phyloP scores from a whole-genome alignment of 2,888 invertebrate genomes.

The Galerucella nymphaeae region DNA sequence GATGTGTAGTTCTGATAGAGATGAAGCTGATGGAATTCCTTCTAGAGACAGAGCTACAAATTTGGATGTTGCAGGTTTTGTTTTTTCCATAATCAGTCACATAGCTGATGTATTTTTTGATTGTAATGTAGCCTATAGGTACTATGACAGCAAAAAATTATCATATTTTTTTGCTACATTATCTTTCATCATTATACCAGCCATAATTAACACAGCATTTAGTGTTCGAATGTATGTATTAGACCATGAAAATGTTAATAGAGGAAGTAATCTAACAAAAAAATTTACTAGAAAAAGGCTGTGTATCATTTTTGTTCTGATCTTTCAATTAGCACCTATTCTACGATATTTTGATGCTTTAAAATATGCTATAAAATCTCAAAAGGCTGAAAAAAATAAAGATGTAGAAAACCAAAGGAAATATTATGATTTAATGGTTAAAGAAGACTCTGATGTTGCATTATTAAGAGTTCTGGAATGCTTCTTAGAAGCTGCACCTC shows the following conservation, averaged over 20 bases:
- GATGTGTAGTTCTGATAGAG: slow-evolving; percentile 63
- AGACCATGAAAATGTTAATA: slow-evolving; percentile 70
- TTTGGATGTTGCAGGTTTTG: slow-evolving; percentile 74
- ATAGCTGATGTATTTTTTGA: slow-evolving; percentile 77
- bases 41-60: slow-evolving; percentile 70
- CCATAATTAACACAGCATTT: slow-evolving; percentile 79
- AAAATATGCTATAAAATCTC: slow-evolving; percentile 74
- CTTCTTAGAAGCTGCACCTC: slow-evolving; percentile 84
- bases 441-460: slow-evolving; percentile 84
- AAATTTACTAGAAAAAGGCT: slow-evolving; percentile 70
- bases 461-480: slow-evolving; percentile 82
- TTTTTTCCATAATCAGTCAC: slow-evolving; percentile 76
- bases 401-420: slow-evolving; percentile 71
- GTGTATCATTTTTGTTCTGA: slow-evolving; percentile 71
- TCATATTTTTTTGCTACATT: slow-evolving; percentile 77
- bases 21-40: slow-evolving; percentile 72
- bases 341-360: slow-evolving; percentile 74
- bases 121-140: slow-evolving; percentile 76
- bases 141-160: slow-evolving; percentile 67
- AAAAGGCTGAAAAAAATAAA: slow-evolving; percentile 70
- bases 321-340: slow-evolving; percentile 80
- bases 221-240: slow-evolving; percentile 76
- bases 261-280: slow-evolving; percentile 68
- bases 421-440: slow-evolving; percentile 79
- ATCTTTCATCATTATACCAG: slow-evolving; percentile 78